Evolutionary conservation across 1,140 invertebrate genomes (phyloP).

Genomic region (Tenebrio molitor): DNA sequence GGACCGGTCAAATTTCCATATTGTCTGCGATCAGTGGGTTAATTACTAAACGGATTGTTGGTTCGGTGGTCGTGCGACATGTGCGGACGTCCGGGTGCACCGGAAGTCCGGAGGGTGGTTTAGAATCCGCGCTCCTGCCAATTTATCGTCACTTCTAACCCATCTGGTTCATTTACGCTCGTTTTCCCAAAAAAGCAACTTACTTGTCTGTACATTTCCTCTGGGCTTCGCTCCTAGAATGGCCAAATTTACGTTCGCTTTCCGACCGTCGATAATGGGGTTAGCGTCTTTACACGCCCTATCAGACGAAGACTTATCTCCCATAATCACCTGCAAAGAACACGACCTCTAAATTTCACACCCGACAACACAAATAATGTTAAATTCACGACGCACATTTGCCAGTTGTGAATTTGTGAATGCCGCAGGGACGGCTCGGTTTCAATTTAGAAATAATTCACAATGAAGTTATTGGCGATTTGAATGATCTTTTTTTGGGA

Average conservation of each 20-base stretch:
- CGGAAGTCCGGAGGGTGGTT: slow-evolving; percentile 55
- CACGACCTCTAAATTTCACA: too few relatives aligned
- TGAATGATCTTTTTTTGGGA: too few relatives aligned
- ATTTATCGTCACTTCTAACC: background rate
- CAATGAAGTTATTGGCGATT: too few relatives aligned
- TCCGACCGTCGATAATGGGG: slow-evolving; percentile 98
- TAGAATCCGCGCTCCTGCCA: slow-evolving; percentile 26
- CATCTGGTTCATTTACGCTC: background rate
- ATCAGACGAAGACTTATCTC: slow-evolving; percentile 91
- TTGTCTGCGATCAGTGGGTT: background rate
- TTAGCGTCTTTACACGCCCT: slow-evolving; percentile 98
- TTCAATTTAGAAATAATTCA: background rate
- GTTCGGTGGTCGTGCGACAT: slow-evolving; percentile 51
- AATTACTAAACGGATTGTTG: slow-evolving; percentile 55
- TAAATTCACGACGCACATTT: too few relatives aligned
- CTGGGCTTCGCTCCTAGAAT: slow-evolving; percentile 97
- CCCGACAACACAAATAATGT: too few relatives aligned
- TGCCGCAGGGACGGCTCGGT: slow-evolving; percentile 1
- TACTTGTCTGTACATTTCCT: slow-evolving; percentile 81
- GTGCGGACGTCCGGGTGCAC: slow-evolving; percentile 53
- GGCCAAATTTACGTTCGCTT: slow-evolving; percentile 98
- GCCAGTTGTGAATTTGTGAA: slow-evolving; percentile 12
- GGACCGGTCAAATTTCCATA: slow-evolving; percentile 10
- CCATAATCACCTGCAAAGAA: slow-evolving; percentile 94
- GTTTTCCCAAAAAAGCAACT: background rate